Evolutionary conservation across 2,888 invertebrate genomes (phyloP), one percentile per base, ranked within the genome.

Genomic region (Lissonota sp.): DNA sequence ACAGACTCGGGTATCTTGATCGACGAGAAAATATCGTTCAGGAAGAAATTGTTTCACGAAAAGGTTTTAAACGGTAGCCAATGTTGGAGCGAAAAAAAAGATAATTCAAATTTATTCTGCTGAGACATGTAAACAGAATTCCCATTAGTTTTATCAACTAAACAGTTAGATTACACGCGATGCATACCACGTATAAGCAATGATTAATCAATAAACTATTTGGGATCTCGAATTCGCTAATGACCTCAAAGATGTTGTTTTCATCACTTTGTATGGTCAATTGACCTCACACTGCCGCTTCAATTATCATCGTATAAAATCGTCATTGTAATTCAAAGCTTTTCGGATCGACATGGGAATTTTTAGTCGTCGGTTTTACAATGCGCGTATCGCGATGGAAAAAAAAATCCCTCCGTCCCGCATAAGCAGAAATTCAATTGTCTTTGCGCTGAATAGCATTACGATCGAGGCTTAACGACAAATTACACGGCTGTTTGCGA

Each of bases 341-440:
- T 26, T 12, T 12, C 14, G 5, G 12, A 12, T 53, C 53, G 53
- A n/a, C 53, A 53, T 12, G 6, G 12, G 10, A 60, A 40, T 12
- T 40, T 60, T 60, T 60, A 10, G 4, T 60, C 60, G 10, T 60
- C 39, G 37, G 10, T 39, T 5, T 58, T 26, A 2, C 26, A 26
- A 39, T 57, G 37, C 37, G 37, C 37, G 10, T 37, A 57, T 7
- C 26, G 10, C 39, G 26, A 26, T 63, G 46, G 46, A 49, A 63
- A 26, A 26, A 26, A 26, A 26, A 26, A 63, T 6, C 10, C 16
- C 26, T 26, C 10, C 14, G 12, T 40, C 10, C 49, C 44, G 12
- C 46, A 8, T 6, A 6, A 8, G 8, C 6, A 6, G 14, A 62
- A 72, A 72, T 72, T 72, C 53, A 62, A 76, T 62, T 69, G 62